A percentile compares a stretch with the other conserved stretches of the same genome.
Conservation (phyloP, 2,888 invertebrate species). For the Drosophila yooni region DNA sequence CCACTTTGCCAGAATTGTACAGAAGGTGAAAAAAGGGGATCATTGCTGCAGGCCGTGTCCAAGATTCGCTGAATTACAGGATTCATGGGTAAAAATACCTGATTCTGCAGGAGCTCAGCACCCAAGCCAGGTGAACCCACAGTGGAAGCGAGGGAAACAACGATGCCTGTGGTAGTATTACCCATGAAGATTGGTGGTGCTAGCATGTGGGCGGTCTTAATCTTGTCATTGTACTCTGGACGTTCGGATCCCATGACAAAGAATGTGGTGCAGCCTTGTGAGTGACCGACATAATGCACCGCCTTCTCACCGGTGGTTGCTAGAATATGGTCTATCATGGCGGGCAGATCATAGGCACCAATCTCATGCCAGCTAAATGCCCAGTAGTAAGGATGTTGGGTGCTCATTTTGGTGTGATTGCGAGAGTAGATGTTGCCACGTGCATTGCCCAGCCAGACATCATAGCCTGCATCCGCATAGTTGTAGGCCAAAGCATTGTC, state of each 20-base stretch:
- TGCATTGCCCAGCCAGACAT: conserved; percentile 88
- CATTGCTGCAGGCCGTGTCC: conserved; percentile 72
- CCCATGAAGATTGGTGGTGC: conserved; percentile 89
- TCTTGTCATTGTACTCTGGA: conserved; percentile 86
- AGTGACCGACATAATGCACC: conserved; percentile 88
- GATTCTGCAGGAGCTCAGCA: conserved; percentile 64
- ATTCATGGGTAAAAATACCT: conserved; percentile 86
- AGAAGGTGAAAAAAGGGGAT: conserved; percentile 60
- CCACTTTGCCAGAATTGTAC: conserved; percentile 64
- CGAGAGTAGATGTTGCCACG: conserved; percentile 88
- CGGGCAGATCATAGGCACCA: conserved; percentile 87
- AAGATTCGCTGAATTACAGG: conserved; percentile 65
- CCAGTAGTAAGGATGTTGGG: conserved; percentile 80
- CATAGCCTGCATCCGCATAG: conserved; percentile 86
- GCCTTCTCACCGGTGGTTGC: conserved; percentile 84
- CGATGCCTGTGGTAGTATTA: conserved; percentile 85
- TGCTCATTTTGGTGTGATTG: conserved; percentile 85
- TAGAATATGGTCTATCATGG: conserved; percentile 87
- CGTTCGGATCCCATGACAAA: conserved; percentile 85
- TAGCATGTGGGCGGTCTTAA: conserved; percentile 85
- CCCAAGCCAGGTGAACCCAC: conserved; percentile 67
- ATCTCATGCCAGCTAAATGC: conserved; percentile 87
- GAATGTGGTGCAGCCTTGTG: conserved; percentile 86
- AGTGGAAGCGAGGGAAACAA: conserved; percentile 83
- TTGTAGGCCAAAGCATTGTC: conserved; percentile 87